Conservation (phyloP, 2,113 vertebrate species). For the Connochaetes taurinus region DNA sequence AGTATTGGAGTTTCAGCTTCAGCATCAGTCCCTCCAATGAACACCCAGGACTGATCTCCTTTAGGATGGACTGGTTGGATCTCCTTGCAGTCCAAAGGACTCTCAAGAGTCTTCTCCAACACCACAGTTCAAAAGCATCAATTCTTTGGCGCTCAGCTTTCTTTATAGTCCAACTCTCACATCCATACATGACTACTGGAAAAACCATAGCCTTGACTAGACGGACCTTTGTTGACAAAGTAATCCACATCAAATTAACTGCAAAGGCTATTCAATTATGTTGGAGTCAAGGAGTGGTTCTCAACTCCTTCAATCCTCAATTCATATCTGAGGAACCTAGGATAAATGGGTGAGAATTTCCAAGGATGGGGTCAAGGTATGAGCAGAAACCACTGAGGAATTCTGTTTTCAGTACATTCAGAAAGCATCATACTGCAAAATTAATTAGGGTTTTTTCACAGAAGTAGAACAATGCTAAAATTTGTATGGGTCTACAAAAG, state of each 20-base stretch:
- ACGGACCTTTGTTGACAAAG: neutral
- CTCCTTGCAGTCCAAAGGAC: neutral
- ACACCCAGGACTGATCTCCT: neutral
- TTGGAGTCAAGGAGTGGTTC: neutral
- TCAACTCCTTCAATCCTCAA: neutral
- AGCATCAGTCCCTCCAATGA: neutral
- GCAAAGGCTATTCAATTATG: neutral
- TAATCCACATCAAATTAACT: neutral
- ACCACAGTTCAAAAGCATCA: neutral
- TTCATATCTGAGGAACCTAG: neutral
- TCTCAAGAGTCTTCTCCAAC: neutral
- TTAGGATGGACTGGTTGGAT: neutral
- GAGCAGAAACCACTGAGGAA: neutral
- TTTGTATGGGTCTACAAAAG: neutral
- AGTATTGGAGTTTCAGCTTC: too few species aligned
- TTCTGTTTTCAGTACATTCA: neutral
- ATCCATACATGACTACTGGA: neutral
- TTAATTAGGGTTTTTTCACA: neutral
- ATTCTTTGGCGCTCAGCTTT: neutral
- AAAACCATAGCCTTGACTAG: neutral
- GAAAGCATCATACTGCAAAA: neutral
- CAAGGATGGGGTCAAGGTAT: neutral
- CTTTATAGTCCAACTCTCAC: neutral
- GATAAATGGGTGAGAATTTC: neutral
- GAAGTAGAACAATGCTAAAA: neutral